A percentile compares a stretch with the other conserved stretches of the same genome.
Conservation (phyloP, 2,797 vertebrate genomes). For the Poeciliopsis paucimaculata region DNA sequence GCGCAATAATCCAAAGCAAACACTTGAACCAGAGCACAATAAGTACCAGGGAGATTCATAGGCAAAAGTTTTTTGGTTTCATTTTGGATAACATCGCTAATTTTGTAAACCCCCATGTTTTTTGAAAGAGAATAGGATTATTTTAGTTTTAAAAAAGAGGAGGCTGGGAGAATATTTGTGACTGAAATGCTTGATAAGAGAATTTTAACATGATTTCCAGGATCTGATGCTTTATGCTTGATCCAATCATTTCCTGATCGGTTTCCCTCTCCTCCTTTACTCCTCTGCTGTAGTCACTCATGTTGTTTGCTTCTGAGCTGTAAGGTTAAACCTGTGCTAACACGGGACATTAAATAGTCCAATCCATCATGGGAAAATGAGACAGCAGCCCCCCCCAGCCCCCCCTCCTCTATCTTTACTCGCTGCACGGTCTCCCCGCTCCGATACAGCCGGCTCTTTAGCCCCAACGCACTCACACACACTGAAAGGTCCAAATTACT, state of each 20-base stretch:
- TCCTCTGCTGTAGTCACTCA: constrained; percentile 18
- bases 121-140: not conserved
- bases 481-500: constrained; percentile 55
- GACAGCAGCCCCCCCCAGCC: constrained; percentile 49
- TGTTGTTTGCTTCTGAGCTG: constrained; percentile 42
- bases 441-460: constrained; percentile 36
- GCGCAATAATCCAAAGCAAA: not conserved
- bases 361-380: constrained; percentile 78
- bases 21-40: not conserved
- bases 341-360: constrained; percentile 67
- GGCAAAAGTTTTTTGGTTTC: not conserved
- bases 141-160: not conserved
- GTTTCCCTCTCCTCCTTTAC: constrained; percentile 2
- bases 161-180: not conserved
- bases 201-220: not conserved
- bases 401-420: constrained; percentile 30
- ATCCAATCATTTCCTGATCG: constrained; percentile 24
- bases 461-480: constrained; percentile 52
- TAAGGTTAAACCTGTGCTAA: constrained; percentile 69
- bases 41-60: not conserved
- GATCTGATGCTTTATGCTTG: not conserved
- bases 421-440: constrained; percentile 3
- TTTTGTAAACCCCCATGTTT: not conserved
- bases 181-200: not conserved
- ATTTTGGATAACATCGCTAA: not conserved